Percentiles rank a stretch among this genome's conserved stretches.
phyloP scores from a whole-genome alignment of 2,888 invertebrate genomes.

The Andrena praecox region DNA sequence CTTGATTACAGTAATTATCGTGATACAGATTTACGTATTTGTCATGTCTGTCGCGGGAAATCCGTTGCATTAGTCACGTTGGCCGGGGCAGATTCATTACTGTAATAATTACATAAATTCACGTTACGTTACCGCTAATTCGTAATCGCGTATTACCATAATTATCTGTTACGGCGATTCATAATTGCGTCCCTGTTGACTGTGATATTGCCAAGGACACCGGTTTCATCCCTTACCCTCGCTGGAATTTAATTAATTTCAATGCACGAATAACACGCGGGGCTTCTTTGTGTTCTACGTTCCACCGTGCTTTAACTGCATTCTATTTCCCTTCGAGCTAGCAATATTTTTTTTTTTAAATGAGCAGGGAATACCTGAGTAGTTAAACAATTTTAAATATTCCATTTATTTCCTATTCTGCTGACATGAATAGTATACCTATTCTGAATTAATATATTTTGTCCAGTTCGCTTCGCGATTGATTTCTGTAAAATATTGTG shows the following conservation, averaged over 20 bases:
- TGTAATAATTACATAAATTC: constrained; percentile 67
- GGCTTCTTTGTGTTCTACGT: background rate
- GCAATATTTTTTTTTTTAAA: background rate
- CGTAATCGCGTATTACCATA: constrained; percentile 64
- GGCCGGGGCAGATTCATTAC: constrained; percentile 63
- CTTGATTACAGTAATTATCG: constrained; percentile 65
- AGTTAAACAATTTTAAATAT: too few species aligned
- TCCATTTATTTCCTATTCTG: too few species aligned
- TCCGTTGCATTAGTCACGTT: constrained; percentile 64
- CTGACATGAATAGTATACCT: too few species aligned
- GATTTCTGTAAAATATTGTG: background rate
- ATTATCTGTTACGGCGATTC: constrained; percentile 59
- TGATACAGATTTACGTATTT: constrained; percentile 68
- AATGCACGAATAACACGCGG: background rate
- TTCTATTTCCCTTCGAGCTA: background rate
- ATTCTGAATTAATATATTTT: background rate
- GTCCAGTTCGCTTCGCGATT: background rate
- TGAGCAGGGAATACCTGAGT: background rate
- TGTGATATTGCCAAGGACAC: constrained; percentile 49
- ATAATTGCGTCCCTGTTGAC: constrained; percentile 49
- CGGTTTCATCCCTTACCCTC: constrained; percentile 13
- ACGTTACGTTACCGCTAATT: constrained; percentile 63
- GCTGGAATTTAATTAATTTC: constrained; percentile 18
- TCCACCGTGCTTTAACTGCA: background rate
- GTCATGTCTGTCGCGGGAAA: constrained; percentile 61